phyloP scores from a whole-genome alignment of 2,888 invertebrate species.

The Drosophila nigritarsus region DNA sequence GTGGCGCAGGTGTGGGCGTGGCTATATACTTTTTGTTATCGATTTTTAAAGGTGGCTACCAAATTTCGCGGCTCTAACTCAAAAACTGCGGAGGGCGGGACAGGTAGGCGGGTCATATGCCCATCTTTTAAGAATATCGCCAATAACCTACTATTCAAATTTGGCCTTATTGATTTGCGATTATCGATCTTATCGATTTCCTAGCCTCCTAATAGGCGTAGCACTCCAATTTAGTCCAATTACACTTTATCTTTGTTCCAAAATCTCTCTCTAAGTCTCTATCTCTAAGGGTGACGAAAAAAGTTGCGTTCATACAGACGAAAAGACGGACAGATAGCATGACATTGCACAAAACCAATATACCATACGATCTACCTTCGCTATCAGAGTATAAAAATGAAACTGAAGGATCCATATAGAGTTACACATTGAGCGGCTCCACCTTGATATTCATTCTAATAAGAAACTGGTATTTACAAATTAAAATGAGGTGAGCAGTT shows the following conservation, averaged over 20 bases:
- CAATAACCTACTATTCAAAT: no score
- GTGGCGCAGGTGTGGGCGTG: no score
- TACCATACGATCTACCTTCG: background rate
- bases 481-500: background rate
- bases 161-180: no score
- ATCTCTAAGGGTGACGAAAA: background rate
- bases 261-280: background rate
- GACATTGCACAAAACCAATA: background rate
- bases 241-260: background rate
- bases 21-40: no score
- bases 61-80: no score
- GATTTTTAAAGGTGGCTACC: no score
- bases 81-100: no score
- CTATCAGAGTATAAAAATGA: background rate
- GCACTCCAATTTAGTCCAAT: no score
- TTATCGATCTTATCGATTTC: background rate
- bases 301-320: background rate
- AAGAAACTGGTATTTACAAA: background rate
- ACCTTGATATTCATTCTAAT: background rate
- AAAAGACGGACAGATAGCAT: no score
- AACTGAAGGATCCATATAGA: background rate
- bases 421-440: no score
- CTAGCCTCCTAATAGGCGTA: background rate
- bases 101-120: no score
- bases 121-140: no score